Evolutionary conservation across 2,888 invertebrate genomes (phyloP), one percentile per base, ranked within the genome.

Genomic region (Tromatobia lineatoria): DNA sequence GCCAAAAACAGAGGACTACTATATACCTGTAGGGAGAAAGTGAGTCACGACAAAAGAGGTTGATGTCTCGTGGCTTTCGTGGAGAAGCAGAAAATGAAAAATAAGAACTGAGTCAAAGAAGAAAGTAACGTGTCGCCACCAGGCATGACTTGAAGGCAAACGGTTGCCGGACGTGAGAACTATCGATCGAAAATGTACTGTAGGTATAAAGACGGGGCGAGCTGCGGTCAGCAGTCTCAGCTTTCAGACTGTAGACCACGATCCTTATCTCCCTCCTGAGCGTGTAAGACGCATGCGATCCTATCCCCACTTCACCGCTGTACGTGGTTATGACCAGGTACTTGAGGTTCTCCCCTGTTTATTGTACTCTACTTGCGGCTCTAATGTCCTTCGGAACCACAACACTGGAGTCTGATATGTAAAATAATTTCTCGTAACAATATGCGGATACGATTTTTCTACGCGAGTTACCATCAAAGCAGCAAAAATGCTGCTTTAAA

Each of bases 181-280:
- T 87, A 87, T 87, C 84, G 87, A 87, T 87, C 85, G 78, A 64
- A 71, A 81, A 64, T 77, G 66, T 77, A 73, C 45, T 50, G 34
- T 67, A 45, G 81, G 66, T 80, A 67, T 75, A 78, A 75, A 38
- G 59, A 11, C 23, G 29, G 11, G 50, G 42, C 69, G 20, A 29
- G 47, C 80, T 64, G 78, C 79, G 83, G 85, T 84, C 86, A 79
- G 80, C 89, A 89, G 87, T 90, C 89, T 89, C 90, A 87, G 85
- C 88, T 89, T 89, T 88, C 88, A 88, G 86, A 83, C 77, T 73
- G 80, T 61, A 73, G 80, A 66, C 82, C 85, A 81, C 87, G 91
- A 91, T 91, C 87, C 89, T 90, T 90, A 91, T 91, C 91, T 87
- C 90, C 88, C 87, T 86, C 84, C 84, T 86, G 78, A 85, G 81